Evolutionary conservation across 2,113 vertebrate genomes (phyloP).

Genomic region (Oncorhynchus tshawytscha): DNA sequence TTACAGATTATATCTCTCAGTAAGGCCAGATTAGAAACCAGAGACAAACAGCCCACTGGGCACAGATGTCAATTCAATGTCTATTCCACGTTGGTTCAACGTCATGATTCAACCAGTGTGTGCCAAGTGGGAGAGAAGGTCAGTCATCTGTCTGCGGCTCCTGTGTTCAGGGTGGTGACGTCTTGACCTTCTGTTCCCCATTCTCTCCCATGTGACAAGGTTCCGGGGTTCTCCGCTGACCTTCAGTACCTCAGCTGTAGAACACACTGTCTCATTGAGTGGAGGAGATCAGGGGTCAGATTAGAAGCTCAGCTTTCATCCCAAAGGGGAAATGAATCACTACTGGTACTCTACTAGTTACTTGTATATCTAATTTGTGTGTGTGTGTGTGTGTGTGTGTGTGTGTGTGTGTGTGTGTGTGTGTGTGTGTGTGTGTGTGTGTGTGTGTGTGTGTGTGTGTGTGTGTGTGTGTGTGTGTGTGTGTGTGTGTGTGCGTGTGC

Average conservation of each 20-base stretch:
- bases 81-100: too few species aligned
- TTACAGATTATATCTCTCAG: neutral
- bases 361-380: neutral
- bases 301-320: neutral
- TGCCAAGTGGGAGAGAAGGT: neutral
- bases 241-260: neutral
- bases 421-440: too few species aligned
- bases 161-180: neutral
- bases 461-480: too few species aligned
- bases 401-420: too few species aligned
- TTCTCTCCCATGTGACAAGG: too few species aligned
- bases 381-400: too few species aligned
- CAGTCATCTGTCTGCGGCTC: neutral
- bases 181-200: neutral
- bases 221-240: too few species aligned
- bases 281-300: neutral
- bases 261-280: neutral
- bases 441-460: too few species aligned
- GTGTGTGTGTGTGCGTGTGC: neutral
- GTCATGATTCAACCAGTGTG: too few species aligned
- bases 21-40: neutral
- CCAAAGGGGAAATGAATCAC: neutral
- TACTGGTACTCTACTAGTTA: neutral
- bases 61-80: too few species aligned
- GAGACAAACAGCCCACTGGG: neutral